Percentiles rank a stretch among this genome's conserved stretches.
Evolutionary conservation across 2,888 invertebrate genomes (phyloP).

Genomic region (Bugula neritina): DNA sequence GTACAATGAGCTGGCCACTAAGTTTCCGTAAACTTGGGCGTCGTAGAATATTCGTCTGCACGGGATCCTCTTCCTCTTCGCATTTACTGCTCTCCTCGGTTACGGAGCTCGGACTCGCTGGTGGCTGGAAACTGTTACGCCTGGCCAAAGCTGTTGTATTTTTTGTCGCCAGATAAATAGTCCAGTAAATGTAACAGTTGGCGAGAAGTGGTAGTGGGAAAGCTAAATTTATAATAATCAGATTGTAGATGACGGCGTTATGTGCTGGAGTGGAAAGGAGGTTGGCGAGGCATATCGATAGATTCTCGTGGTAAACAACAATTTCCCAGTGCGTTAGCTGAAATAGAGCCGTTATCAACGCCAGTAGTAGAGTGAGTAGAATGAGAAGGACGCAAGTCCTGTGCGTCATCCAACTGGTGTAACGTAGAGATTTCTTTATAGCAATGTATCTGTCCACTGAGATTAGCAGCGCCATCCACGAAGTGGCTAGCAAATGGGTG

Average conservation of each 20-base stretch:
- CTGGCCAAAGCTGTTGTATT: constrained; percentile 26
- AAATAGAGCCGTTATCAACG: background rate
- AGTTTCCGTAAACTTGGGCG: background rate
- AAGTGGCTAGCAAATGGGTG: background rate
- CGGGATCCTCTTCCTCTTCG: background rate
- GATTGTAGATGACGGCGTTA: background rate
- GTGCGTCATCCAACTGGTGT: constrained; percentile 2
- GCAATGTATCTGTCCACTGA: constrained; percentile 24
- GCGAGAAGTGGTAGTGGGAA: background rate
- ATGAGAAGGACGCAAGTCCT: constrained; percentile 1
- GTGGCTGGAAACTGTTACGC: constrained; percentile 24
- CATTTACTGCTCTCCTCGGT: background rate
- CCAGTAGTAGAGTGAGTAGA: background rate
- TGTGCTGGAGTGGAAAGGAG: background rate
- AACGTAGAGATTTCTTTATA: constrained; percentile 22
- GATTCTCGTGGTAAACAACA: background rate
- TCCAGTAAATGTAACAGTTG: constrained; percentile 15
- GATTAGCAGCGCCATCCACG: background rate
- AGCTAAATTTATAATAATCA: background rate
- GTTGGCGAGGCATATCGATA: background rate
- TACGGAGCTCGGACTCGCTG: background rate
- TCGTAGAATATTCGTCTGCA: background rate
- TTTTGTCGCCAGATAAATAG: constrained; percentile 19
- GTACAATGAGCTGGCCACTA: constrained; percentile 20
- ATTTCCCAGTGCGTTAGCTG: background rate